A percentile compares a stretch with the other conserved stretches of the same genome.
Conservation (phyloP, 2,797 vertebrate genomes). For the Telmatherina bonti region DNA sequence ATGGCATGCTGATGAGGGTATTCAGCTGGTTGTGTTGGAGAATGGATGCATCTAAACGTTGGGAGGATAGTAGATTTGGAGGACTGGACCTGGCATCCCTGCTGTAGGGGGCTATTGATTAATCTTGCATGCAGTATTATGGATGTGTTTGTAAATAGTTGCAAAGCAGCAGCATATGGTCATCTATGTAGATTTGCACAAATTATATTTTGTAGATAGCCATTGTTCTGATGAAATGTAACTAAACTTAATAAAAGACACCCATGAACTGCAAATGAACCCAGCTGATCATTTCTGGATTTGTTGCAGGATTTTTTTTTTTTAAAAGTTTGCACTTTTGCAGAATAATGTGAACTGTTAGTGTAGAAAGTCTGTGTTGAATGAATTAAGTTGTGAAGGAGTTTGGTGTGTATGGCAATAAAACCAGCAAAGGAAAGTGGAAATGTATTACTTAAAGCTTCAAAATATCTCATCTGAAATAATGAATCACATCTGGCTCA, state of each 20-base stretch:
- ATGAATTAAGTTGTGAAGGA: constrained; percentile 28
- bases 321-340: neutral
- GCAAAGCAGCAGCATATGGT: constrained; percentile 71
- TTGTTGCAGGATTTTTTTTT: too few relatives aligned
- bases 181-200: constrained; percentile 80
- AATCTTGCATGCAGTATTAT: constrained; percentile 80
- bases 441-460: constrained; percentile 30
- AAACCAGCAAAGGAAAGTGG: constrained; percentile 8
- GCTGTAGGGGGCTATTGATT: constrained; percentile 70
- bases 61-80: too few relatives aligned
- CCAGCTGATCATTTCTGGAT: constrained; percentile 39
- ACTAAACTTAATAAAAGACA: constrained; percentile 80
- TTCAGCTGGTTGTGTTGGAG: too few relatives aligned
- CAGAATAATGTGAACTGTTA: neutral
- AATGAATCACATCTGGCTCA: constrained; percentile 1
- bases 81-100: too few relatives aligned
- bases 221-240: constrained; percentile 76
- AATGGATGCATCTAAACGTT: too few relatives aligned
- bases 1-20: too few relatives aligned
- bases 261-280: constrained; percentile 57
- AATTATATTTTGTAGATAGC: constrained; percentile 81
- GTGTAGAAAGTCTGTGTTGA: constrained; percentile 25
- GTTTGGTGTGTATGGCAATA: constrained; percentile 19
- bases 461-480: neutral
- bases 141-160: constrained; percentile 75